Evolutionary conservation across 2,797 vertebrate genomes (phyloP).

Genomic region (Neosilurus hyrtlii): DNA sequence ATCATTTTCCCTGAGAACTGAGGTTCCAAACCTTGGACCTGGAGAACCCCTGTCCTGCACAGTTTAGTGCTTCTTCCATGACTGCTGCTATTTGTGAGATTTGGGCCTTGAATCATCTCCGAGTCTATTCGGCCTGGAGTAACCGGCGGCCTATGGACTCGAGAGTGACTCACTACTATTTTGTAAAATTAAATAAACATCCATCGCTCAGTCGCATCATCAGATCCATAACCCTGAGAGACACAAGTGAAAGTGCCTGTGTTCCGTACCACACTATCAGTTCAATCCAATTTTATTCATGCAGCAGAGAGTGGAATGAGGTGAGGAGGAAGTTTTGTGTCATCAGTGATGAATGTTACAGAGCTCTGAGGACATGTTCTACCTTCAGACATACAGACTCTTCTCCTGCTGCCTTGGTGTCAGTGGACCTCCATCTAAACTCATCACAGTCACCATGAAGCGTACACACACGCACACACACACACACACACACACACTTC

Average conservation of each 20-base stretch:
- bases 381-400: neutral
- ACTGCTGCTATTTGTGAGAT: neutral
- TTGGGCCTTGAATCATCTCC: neutral
- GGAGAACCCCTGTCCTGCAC: no score
- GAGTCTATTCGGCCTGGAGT: neutral
- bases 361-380: neutral
- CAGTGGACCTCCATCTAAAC: conserved; percentile 9
- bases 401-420: conserved; percentile 8
- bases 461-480: neutral
- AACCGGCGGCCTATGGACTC: neutral
- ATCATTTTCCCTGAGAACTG: neutral
- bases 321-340: neutral
- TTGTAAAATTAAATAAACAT: neutral
- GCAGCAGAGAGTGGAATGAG: neutral
- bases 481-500: conserved; percentile 32
- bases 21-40: no score
- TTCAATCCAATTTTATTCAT: no score
- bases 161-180: neutral
- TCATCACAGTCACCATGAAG: neutral
- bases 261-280: neutral
- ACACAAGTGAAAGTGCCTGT: neutral
- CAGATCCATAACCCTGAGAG: neutral
- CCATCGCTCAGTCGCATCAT: neutral
- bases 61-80: neutral
- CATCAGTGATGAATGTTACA: neutral